A percentile compares a stretch with the other conserved stretches of the same genome.
These are phyloP conservation scores for Sebastes variabilis DNA, from an alignment of 2,797 vertebrate species.

Conservation along the genomic window DNA sequence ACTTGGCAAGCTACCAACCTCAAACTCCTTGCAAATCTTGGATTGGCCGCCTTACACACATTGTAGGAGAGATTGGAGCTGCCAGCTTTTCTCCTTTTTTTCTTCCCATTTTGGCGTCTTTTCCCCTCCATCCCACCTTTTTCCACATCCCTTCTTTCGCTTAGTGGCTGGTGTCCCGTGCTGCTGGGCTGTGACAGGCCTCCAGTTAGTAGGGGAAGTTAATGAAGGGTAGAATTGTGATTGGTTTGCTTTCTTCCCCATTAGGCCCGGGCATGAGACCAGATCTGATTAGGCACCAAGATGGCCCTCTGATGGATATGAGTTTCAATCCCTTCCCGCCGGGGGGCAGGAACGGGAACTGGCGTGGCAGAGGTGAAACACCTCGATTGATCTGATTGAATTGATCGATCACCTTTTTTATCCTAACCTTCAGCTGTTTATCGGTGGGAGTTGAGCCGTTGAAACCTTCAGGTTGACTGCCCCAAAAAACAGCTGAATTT, in stretches of 20 bases:
- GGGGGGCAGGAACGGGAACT: slow-evolving; percentile 79
- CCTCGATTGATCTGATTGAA: slow-evolving; percentile 69
- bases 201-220: slow-evolving; percentile 27
- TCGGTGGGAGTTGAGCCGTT: slow-evolving; percentile 25
- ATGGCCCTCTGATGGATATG: slow-evolving; percentile 84
- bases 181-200: slow-evolving; percentile 50
- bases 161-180: slow-evolving; percentile 58
- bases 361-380: slow-evolving; percentile 81
- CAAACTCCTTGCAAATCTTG: slow-evolving; percentile 14
- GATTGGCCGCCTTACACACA: slow-evolving; percentile 29
- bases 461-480: slow-evolving; percentile 4
- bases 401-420: slow-evolving; percentile 49
- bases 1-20: slow-evolving; percentile 26
- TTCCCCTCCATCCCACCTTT: slow-evolving; percentile 37
- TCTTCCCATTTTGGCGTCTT: not conserved
- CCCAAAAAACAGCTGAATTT: slow-evolving; percentile 4
- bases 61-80: slow-evolving; percentile 18
- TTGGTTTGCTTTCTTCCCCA: slow-evolving; percentile 79
- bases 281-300: slow-evolving; percentile 80
- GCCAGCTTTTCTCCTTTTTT: not conserved
- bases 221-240: slow-evolving; percentile 65
- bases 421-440: slow-evolving; percentile 29
- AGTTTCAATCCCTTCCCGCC: slow-evolving; percentile 82
- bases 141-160: slow-evolving; percentile 35
- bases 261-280: slow-evolving; percentile 79